Conservation (phyloP, 2,797 vertebrate genomes). For the Chiroxiphia lanceolata region DNA sequence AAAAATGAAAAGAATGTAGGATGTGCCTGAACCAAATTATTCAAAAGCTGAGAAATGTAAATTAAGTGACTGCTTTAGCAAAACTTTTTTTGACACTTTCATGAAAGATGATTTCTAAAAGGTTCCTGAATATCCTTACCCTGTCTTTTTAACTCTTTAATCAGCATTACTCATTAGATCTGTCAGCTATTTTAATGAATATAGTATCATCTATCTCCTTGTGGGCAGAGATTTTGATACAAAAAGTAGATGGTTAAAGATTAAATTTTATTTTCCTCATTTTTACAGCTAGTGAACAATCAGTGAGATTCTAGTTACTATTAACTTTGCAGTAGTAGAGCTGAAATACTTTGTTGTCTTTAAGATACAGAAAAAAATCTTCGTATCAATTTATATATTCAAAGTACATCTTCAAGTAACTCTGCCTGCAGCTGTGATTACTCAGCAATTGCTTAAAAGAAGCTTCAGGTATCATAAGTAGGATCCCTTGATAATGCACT, state of each 20-base stretch:
- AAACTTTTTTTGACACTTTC: not conserved
- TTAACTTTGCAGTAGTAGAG: not conserved
- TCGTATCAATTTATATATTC: constrained; percentile 9
- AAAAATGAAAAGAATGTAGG: constrained; percentile 22
- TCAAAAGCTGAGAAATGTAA: constrained; percentile 38
- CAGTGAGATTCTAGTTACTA: not conserved
- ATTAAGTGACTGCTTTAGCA: not conserved
- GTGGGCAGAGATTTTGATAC: not conserved
- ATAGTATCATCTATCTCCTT: not conserved
- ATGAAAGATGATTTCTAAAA: not conserved
- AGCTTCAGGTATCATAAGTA: not conserved
- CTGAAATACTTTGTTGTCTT: not conserved
- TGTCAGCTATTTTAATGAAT: not conserved
- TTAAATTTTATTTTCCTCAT: not conserved
- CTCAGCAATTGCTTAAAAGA: constrained; percentile 46
- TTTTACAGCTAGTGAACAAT: not conserved
- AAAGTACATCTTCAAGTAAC: not conserved
- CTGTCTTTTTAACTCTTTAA: constrained; percentile 8
- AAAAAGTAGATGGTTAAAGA: not conserved
- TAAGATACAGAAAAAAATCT: not conserved
- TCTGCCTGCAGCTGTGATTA: constrained; percentile 17
- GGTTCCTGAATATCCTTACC: not conserved
- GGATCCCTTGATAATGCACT: not conserved
- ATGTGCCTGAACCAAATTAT: constrained; percentile 18
- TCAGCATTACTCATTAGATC: not conserved